Base-by-base conservation (phyloP, 1,140 invertebrate species). In the Vanessa tameamea region DNA sequence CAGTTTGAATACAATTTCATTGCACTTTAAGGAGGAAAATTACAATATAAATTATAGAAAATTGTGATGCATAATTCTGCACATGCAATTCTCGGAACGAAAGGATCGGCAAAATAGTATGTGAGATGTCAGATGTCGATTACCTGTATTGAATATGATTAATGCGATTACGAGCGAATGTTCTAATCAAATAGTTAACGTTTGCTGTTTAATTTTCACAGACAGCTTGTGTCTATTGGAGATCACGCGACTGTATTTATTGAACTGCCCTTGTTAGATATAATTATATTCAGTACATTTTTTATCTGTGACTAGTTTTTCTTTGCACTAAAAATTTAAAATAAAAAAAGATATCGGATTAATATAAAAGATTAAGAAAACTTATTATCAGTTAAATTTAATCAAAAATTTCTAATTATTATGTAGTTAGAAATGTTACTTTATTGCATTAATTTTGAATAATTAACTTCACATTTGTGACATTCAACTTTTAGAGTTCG, bases 151-250 rank as follows among this genome's bases (percentile, higher is more conserved):
- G 2, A 69, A 57, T 57, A 69, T 74, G 72, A 74, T 74, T 74
- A 69, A 74, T 74, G 61, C 47, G 26, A 68, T 55, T 50, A 57
- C 53, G 47, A 57, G 65, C 55, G 64, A 64, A 73, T 53, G 66
- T 15, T 74, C 72, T 74, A 74, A 74, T 57, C 72, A 43, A 74
- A 47, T 69, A 12, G 20, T 57, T 57, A 64, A 64, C 72, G 31
- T 63, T 50, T 63, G 53, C 64, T 48, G 16, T 66, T 57, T 64
- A 61, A 57, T 51, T 69, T 74, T 73, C 64, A 68, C 72, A 73
- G 26, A 31, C 26, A 48, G 50, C 31, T 63, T 61, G 63, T 73
- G 65, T 37, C 37, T 63, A 47, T 53, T 64, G 15, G 48, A 50
- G 15, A 73, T 72, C 53, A 72, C 64, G 65, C 55, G 64, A 53